phyloP scores from a whole-genome alignment of 2,888 invertebrate genomes.

The Amphipoea oculea region DNA sequence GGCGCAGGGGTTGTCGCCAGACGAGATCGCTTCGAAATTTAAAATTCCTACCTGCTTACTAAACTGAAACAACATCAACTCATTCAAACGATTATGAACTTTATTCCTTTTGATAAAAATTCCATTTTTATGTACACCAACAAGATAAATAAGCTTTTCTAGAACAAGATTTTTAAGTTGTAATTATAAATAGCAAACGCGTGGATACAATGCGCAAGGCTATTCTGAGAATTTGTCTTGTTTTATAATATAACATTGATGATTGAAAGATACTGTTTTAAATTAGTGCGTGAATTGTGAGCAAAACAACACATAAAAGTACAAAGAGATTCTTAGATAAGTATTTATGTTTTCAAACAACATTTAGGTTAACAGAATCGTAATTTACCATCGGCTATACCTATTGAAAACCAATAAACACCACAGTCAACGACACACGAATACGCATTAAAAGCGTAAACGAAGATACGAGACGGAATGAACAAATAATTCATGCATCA shows the following conservation, averaged over 20 bases:
- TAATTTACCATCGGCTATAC: conserved; percentile 76
- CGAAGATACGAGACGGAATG: conserved; percentile 58
- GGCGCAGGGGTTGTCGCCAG: conserved; percentile 89
- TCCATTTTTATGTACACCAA: conserved; percentile 65
- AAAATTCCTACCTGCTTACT: conserved; percentile 85
- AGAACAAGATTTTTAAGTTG: conserved; percentile 77
- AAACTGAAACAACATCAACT: conserved; percentile 72
- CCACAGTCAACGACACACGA: conserved; percentile 65
- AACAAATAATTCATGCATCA: conserved; percentile 61
- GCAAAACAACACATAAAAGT: conserved; percentile 78
- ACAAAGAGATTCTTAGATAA: conserved; percentile 78
- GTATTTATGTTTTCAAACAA: conserved; percentile 79
- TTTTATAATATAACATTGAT: conserved; percentile 83
- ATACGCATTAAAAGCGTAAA: conserved; percentile 60
- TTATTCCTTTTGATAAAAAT: conserved; percentile 71
- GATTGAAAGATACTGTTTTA: conserved; percentile 83
- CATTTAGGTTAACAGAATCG: conserved; percentile 81
- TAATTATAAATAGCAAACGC: conserved; percentile 89
- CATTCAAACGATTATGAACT: conserved; percentile 76
- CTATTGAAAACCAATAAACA: conserved; percentile 76
- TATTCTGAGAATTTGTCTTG: conserved; percentile 85
- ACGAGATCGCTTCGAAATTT: conserved; percentile 86
- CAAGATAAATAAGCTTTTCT: conserved; percentile 76
- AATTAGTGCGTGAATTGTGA: conserved; percentile 78
- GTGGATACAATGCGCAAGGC: conserved; percentile 87